Evolutionary conservation across 2,888 invertebrate genomes (phyloP).

Genomic region (Eupithecia pulchellata): DNA sequence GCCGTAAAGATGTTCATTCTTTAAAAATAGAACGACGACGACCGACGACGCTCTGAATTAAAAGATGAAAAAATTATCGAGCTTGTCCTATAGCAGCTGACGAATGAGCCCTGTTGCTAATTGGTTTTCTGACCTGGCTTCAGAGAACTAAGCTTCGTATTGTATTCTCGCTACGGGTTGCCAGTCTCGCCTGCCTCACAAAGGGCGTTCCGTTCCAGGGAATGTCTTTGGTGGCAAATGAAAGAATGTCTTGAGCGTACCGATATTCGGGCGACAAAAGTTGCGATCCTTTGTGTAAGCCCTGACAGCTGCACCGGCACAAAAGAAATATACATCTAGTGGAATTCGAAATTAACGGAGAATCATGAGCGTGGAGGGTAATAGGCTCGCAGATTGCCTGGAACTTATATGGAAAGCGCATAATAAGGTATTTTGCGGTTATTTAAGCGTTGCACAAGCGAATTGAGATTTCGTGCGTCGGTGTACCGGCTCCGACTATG

Average conservation of each 20-base stretch:
- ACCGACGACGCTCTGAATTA: conserved; percentile 49
- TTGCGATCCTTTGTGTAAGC: conserved; percentile 77
- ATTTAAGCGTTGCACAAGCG: conserved; percentile 82
- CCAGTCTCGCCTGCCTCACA: conserved; percentile 56
- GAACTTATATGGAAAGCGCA: conserved; percentile 83
- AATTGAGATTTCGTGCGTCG: conserved; percentile 82
- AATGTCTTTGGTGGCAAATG: conserved; percentile 71
- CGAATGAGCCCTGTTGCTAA: conserved; percentile 66
- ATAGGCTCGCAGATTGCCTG: conserved; percentile 77
- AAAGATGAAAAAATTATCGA: conserved; percentile 58
- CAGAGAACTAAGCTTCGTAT: conserved; percentile 62
- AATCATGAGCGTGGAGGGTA: conserved; percentile 74
- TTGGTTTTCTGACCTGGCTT: conserved; percentile 69
- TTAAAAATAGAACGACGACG: conserved; percentile 58
- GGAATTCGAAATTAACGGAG: conserved; percentile 79
- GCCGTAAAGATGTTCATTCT: conserved; percentile 66
- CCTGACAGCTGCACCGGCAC: conserved; percentile 75
- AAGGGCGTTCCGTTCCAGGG: conserved; percentile 76
- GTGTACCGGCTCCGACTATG: conserved; percentile 61
- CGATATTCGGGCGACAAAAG: conserved; percentile 78
- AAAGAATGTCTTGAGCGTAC: conserved; percentile 73
- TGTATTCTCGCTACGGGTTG: conserved; percentile 56
- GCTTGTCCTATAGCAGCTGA: conserved; percentile 60
- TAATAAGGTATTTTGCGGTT: conserved; percentile 85
- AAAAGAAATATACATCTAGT: conserved; percentile 72